Base-by-base conservation (phyloP, 2,888 invertebrate species). In the Agrenia bidenticulata region DNA sequence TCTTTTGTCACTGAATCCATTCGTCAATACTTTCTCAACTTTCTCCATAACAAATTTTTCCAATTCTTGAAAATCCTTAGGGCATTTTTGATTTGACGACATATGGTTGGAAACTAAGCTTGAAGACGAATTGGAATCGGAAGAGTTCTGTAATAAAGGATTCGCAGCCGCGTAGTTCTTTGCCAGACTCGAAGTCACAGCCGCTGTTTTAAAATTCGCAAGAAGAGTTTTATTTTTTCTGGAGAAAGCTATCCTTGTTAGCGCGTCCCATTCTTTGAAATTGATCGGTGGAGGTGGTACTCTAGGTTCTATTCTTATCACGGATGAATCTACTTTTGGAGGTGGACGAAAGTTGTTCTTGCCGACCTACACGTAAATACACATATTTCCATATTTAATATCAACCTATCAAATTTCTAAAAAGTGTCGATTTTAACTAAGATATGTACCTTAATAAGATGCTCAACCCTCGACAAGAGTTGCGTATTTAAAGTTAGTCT, bases 311-410 rank as follows among this genome's bases (percentile, higher is more conserved):
- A 99, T 89, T 77, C 99, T 85, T 0, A 99, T 96, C 1, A 99
- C 98, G 81, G 92, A 92, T 0, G 98, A 98, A 80, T 99, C 99
- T 1, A 99, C 98, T 85, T 98, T 98, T 4, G 99, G 99, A 49
- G 99, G 98, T 19, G 99, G 99, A 70, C 90, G 87, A 79, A 99
- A 99, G 82, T 99, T 99, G 80, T 98, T 98, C 82, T 92, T 94
- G 1, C 97, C 97, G 77, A 98, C 94, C 88, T 89, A 80, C 73
- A 81, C 71, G 19, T 24, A 37, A 67, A 58, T n/a, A n/a, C n/a
- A 26, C 50, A 45, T 5, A 61, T 32, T 15, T 55, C 51, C 42
- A 55, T 58, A 1, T 17, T 9, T 23, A 55, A 24, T 19, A n/a
- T n/a, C n/a, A n/a, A n/a, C n/a, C n/a, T 7, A 51, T 23, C 23